phyloP scores from a whole-genome alignment of 2,797 vertebrate genomes.

The Bufotes viridis region DNA sequence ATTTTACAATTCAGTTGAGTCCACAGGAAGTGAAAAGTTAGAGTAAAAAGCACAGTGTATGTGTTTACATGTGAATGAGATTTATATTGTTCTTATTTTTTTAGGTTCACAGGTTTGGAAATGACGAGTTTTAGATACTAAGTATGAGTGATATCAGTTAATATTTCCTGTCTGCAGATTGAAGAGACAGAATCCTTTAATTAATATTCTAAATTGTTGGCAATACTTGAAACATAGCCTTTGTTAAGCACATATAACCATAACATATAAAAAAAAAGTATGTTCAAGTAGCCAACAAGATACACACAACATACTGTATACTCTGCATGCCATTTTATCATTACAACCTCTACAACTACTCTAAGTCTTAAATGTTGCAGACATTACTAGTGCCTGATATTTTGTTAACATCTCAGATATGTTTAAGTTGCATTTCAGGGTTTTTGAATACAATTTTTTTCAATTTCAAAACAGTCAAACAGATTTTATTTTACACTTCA shows the following conservation, averaged over 20 bases:
- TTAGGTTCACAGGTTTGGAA: conserved; percentile 62
- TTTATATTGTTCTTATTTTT: conserved; percentile 64
- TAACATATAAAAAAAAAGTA: neutral
- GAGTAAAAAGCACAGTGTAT: conserved; percentile 77
- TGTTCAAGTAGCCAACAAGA: neutral
- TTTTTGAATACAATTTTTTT: conserved; percentile 33
- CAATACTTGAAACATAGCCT: conserved; percentile 33
- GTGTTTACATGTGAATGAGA: conserved; percentile 72
- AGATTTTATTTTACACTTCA: conserved; percentile 23
- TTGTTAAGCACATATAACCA: conserved; percentile 52
- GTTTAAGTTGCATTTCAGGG: conserved; percentile 50
- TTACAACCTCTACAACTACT: neutral
- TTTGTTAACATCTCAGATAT: conserved; percentile 26
- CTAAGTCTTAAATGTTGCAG: conserved; percentile 10
- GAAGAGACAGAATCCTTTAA: conserved; percentile 70
- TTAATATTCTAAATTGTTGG: conserved; percentile 1
- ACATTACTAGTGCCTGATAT: conserved; percentile 49
- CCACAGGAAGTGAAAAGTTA: conserved; percentile 65
- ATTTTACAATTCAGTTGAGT: conserved; percentile 66
- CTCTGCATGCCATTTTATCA: conserved; percentile 11
- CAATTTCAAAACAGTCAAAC: neutral
- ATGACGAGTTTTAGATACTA: conserved; percentile 63
- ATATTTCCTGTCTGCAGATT: conserved; percentile 66
- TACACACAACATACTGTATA: neutral
- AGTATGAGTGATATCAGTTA: conserved; percentile 65